Evolutionary conservation across 2,888 invertebrate genomes (phyloP).

Genomic region (Apamea epomidion): DNA sequence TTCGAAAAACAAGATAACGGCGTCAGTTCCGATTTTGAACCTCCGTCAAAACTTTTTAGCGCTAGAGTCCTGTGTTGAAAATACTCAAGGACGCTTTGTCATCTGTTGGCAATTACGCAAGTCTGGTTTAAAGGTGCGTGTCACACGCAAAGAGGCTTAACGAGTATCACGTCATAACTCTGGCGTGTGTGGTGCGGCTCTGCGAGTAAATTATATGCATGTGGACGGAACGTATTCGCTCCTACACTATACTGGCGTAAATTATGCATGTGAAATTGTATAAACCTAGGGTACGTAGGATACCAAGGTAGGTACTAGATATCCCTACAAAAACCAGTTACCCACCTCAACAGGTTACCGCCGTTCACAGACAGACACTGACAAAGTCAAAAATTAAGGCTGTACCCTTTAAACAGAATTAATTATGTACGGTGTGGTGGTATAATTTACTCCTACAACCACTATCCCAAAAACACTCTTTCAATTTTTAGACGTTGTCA

Average conservation of each 20-base stretch:
- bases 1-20: not conserved
- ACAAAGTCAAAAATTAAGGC: not conserved
- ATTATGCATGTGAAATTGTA: not conserved
- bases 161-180: not conserved
- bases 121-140: conserved; percentile 2
- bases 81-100: not conserved
- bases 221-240: not conserved
- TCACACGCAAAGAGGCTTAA: conserved; percentile 3
- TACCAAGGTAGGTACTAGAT: not conserved
- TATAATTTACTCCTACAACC: not conserved
- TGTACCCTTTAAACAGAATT: conserved; percentile 1
- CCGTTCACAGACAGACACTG: not conserved
- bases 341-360: conserved; percentile 1
- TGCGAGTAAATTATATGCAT: not conserved
- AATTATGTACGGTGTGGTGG: not conserved
- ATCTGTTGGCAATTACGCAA: not conserved
- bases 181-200: not conserved
- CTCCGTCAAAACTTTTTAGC: not conserved
- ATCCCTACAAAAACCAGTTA: not conserved
- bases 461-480: not conserved
- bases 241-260: not conserved
- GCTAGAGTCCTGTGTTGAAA: not conserved
- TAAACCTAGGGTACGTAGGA: not conserved
- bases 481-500: not conserved
- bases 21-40: not conserved